These are phyloP conservation scores for Prunella himalayana DNA, from an alignment of 2,113 vertebrate species.

Conservation along the genomic window DNA sequence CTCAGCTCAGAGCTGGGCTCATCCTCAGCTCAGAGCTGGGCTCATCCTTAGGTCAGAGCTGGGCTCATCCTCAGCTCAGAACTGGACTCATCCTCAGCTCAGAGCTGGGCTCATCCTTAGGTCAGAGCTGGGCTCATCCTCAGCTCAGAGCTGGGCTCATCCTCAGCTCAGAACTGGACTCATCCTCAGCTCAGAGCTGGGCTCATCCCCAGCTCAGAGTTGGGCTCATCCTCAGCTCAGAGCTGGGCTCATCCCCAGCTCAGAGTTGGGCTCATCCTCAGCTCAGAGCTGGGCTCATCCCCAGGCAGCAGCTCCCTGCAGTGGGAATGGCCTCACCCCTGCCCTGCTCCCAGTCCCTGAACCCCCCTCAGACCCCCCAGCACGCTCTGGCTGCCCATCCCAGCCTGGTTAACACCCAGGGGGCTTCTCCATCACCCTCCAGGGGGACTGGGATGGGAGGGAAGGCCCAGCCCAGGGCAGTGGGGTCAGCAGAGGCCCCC, in stretches of 20 bases:
- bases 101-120: too few species aligned
- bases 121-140: too few species aligned
- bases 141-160: too few species aligned
- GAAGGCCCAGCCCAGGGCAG: neutral
- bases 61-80: too few species aligned
- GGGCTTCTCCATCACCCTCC: accelerated
- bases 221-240: accelerated
- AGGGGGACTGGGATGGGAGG: neutral
- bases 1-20: too few species aligned
- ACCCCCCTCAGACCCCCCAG: neutral
- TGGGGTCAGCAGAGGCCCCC: neutral
- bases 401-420: neutral
- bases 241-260: accelerated
- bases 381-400: neutral
- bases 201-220: accelerated
- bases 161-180: neutral
- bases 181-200: neutral
- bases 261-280: neutral
- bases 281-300: neutral
- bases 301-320: neutral
- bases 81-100: too few species aligned
- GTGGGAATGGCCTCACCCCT: accelerated
- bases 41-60: neutral
- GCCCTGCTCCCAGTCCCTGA: neutral
- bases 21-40: too few species aligned